Base-by-base conservation (phyloP, 1,140 invertebrate species). In the Calliphora vicina region DNA sequence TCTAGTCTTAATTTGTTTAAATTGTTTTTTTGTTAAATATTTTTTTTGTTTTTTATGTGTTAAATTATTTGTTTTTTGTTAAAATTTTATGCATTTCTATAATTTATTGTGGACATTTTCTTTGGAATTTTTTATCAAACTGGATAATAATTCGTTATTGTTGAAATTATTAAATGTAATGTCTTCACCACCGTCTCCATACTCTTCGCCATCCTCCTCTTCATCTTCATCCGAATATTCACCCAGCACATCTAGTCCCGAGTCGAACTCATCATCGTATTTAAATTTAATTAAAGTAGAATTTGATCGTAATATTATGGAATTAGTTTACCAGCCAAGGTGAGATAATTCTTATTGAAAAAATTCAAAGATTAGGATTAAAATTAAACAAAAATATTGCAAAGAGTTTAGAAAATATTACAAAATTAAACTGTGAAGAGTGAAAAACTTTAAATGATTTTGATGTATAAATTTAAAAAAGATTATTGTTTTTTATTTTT, bases 241-340 rank as follows among this genome's bases (percentile, higher is more conserved):
- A 25, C 35, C 67, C 29, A 26, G 35, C 9, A 73, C 61, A 26
- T 78, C 74, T 78, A 78, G 74, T 78, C 74, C 74, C 23, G 23
- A 27, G 23, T 67, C 50, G 25, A 80, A 57, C 80, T 80, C 82
- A 82, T 61, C 82, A 80, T 78, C 82, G n/a, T 57, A 88, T 82
- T 87, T 84, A 35, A 89, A 88, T 80, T 86, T 87, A 20, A 86
- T 90, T 76, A 87, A 88, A 86, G 86, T 90, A 83, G 88, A 90
- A 85, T 90, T 90, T 84, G 88, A 89, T 85, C 88, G 88, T 84
- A 90, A 86, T 84, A 90, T 89, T 57, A 90, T 90, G 88, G 88
- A 90, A 84, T 85, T 90, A 74, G 80, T 90, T 85, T 88, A 90
- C 82, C 87, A 90, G 82, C 88, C 88, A 84, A 87, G 87, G 88